phyloP scores from a whole-genome alignment of 2,888 invertebrate genomes.

The Octonoba sinensis region DNA sequence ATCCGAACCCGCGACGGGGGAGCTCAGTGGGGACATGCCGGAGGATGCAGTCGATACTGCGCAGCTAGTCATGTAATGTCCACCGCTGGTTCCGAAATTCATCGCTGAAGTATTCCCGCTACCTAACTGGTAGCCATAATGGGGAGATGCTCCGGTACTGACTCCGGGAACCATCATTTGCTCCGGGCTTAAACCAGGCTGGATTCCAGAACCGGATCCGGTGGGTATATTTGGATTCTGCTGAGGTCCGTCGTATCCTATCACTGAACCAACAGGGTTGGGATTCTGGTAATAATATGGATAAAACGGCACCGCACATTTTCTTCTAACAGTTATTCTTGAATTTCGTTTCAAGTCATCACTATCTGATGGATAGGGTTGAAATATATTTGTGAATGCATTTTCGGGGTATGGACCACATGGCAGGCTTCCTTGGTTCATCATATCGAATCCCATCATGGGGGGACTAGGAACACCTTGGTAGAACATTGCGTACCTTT shows the following conservation, averaged over 20 bases:
- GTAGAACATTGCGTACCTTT: constrained; percentile 53
- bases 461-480: constrained; percentile 26
- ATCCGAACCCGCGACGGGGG: constrained; percentile 33
- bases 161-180: constrained; percentile 34
- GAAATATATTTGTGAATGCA: constrained; percentile 36
- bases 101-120: constrained; percentile 17
- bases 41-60: constrained; percentile 22
- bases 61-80: constrained; percentile 56
- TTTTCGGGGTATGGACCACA: constrained; percentile 33
- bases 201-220: constrained; percentile 13
- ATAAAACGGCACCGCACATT: constrained; percentile 46
- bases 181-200: constrained; percentile 24
- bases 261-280: not conserved
- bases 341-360: constrained; percentile 28
- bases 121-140: constrained; percentile 15
- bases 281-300: constrained; percentile 49
- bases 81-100: constrained; percentile 7
- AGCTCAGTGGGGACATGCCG: constrained; percentile 13
- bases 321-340: constrained; percentile 27
- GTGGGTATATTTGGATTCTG: constrained; percentile 8
- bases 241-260: constrained; percentile 21
- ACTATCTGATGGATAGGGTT: constrained; percentile 35
- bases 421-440: constrained; percentile 46
- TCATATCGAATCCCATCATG: constrained; percentile 45
- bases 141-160: not conserved